A percentile compares a stretch with the other conserved stretches of the same genome.
Conservation (phyloP, 2,113 vertebrate genomes). For the Atlantisia rogersi region DNA sequence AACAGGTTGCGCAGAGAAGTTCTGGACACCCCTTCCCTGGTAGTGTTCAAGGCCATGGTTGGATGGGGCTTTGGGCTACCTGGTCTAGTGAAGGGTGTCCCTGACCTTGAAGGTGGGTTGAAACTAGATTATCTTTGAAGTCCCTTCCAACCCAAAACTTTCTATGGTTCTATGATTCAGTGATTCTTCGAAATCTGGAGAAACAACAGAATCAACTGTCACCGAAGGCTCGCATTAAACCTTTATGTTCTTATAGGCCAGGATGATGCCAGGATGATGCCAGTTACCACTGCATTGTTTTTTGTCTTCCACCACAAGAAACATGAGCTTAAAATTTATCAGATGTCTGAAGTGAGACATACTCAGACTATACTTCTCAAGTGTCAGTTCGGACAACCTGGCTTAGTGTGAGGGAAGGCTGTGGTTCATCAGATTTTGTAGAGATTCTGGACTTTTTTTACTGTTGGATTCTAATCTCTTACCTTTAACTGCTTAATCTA, state of each 20-base stretch:
- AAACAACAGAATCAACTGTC: background rate
- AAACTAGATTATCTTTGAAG: too few relatives aligned
- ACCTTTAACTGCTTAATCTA: background rate
- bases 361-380: background rate
- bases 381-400: background rate
- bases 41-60: too few relatives aligned
- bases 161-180: too few relatives aligned
- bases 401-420: background rate
- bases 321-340: background rate
- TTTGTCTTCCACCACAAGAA: background rate
- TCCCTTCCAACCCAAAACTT: too few relatives aligned
- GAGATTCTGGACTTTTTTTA: background rate
- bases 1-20: too few relatives aligned
- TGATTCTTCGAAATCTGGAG: background rate
- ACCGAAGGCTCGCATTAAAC: background rate
- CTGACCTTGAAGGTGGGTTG: too few relatives aligned
- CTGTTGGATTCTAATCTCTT: background rate
- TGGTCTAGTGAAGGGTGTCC: too few relatives aligned
- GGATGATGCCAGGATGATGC: fast-evolving
- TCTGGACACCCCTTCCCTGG: too few relatives aligned
- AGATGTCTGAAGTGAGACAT: background rate
- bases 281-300: background rate
- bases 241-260: background rate
- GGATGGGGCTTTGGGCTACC: too few relatives aligned
- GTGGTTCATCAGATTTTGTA: background rate